Base-by-base conservation (phyloP, 2,888 invertebrate species). In the Coelinius sp. region DNA sequence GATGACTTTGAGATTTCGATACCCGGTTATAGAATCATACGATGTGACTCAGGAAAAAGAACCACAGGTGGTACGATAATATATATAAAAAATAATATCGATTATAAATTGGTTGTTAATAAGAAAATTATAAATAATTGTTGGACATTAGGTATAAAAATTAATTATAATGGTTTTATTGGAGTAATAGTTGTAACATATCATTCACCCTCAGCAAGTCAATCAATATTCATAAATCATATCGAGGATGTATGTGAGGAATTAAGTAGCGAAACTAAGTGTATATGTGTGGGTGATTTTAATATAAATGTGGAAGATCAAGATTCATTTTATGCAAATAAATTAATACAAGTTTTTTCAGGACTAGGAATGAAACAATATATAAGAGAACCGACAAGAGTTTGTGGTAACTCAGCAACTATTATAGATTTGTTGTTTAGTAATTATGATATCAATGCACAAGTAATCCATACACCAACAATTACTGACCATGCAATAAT, bases 361-460 rank as follows among this genome's bases (percentile, higher is more conserved):
- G 10, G 35, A 52, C 27, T 73, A 52, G 68, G 74, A 53, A 49
- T 74, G 2, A 74, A 74, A 14, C 66, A 71, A 63, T 71, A 38
- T 41, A 22, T 71, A 25, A 66, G 22, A 20, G 52, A 56, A 14
- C 49, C 64, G 10, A 70, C 73, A 8, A 52, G 70, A 65, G 68
- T 70, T 44, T 64, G 53, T 12, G 10, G 25, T 2, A 35, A 62
- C 4, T 68, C 41, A 0, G 14, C 67, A 25, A 70, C 70, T 7
- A 72, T 69, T 25, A 68, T 71, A 20, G 69, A 74, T 41, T 14
- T 71, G 4, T 38, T 74, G 1, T 71, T 74, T 41, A 65, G 71
- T 25, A 74, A 72, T 38, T 70, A 49, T 53, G 12, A 38, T 35
- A 31, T 70, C 17, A 17, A 62, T 10, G 8, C 20, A 8, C 17